phyloP scores from a whole-genome alignment of 2,797 vertebrate species.

The Lemur catta region DNA sequence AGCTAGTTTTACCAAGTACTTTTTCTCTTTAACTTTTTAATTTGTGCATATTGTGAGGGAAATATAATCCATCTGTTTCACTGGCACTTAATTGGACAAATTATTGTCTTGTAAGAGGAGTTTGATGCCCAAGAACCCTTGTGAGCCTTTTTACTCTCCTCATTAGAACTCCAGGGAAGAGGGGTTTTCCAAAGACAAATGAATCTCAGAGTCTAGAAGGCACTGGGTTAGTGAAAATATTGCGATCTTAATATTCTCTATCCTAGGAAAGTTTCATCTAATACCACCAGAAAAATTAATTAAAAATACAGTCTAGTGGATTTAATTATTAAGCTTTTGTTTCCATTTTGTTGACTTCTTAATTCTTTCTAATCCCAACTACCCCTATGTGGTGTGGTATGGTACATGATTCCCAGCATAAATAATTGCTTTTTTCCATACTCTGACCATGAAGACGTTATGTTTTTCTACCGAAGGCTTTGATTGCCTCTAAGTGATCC shows the following conservation, averaged over 20 bases:
- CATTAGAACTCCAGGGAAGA: constrained; percentile 22
- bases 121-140: constrained; percentile 48
- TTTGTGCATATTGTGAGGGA: constrained; percentile 68
- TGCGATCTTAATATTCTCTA: constrained; percentile 5
- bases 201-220: background rate
- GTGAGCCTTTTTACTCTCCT: constrained; percentile 1
- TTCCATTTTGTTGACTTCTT: constrained; percentile 19
- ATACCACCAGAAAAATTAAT: constrained; percentile 13
- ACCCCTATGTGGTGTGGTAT: background rate
- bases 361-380: constrained; percentile 30
- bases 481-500: constrained; percentile 32
- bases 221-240: background rate
- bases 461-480: constrained; percentile 43
- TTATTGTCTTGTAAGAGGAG: constrained; percentile 66
- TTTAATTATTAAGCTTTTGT: constrained; percentile 49
- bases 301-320: constrained; percentile 18
- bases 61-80: constrained; percentile 74
- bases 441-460: background rate
- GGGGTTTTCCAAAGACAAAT: constrained; percentile 35
- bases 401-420: background rate
- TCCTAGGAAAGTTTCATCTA: background rate
- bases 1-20: constrained; percentile 60
- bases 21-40: constrained; percentile 74
- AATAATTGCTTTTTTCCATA: constrained; percentile 29
- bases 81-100: constrained; percentile 64